phyloP scores from a whole-genome alignment of 2,113 vertebrate species.

The Tetraodon nigroviridis region DNA sequence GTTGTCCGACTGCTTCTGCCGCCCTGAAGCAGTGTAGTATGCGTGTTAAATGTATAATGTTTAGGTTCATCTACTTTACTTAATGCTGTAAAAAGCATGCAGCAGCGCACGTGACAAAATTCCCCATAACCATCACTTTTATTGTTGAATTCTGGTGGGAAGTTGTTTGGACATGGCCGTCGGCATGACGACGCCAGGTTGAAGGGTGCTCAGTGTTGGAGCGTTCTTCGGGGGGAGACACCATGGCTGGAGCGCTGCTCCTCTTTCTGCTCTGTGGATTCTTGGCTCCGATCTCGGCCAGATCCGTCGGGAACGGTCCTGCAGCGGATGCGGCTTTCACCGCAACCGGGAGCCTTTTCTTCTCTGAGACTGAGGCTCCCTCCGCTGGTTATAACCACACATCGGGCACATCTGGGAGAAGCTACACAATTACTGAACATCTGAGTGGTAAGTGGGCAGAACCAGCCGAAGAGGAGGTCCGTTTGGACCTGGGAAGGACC shows the following conservation, averaged over 20 bases:
- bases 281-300: not conserved
- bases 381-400: slow-evolving; percentile 4
- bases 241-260: slow-evolving; percentile 40
- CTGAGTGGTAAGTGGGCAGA: slow-evolving; percentile 20
- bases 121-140: slow-evolving; percentile 4
- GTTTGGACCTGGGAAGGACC: slow-evolving; percentile 57
- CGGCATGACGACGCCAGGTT: slow-evolving; percentile 31
- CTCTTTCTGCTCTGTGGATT: slow-evolving; percentile 11
- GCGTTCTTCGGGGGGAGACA: slow-evolving; percentile 1
- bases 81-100: no score
- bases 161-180: not conserved
- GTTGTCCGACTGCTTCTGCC: no score
- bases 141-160: slow-evolving; percentile 24
- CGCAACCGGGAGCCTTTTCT: slow-evolving; percentile 6
- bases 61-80: no score
- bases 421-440: slow-evolving; percentile 7
- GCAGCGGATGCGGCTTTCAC: not conserved
- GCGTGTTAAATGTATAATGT: no score
- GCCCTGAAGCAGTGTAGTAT: no score
- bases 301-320: not conserved
- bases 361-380: slow-evolving; percentile 26
- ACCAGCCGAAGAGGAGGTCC: slow-evolving; percentile 28
- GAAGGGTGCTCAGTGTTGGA: slow-evolving; percentile 24
- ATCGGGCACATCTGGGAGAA: slow-evolving; percentile 7
- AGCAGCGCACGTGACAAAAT: no score